Percentiles rank a stretch among this genome's conserved stretches.
Evolutionary conservation across 2,888 invertebrate genomes (phyloP).

Genomic region (Orthosia gracilis): DNA sequence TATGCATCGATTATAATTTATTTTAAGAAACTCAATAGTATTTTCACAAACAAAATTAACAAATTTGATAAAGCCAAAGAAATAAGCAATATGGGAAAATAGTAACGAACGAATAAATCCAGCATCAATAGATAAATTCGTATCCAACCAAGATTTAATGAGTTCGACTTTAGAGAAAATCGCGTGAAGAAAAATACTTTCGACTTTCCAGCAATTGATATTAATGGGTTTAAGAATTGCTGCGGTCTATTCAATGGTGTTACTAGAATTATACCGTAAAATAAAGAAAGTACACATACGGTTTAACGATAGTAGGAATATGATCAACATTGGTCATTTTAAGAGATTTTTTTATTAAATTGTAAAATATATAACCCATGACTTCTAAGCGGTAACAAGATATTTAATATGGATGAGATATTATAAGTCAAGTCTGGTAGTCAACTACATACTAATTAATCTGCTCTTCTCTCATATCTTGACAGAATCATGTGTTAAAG

Average conservation of each 20-base stretch:
- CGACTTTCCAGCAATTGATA: conserved; percentile 75
- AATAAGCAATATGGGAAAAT: not conserved
- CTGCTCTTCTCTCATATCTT: not conserved
- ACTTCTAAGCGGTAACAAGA: not conserved
- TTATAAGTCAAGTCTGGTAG: not conserved
- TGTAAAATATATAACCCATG: not conserved
- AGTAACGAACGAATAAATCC: not conserved
- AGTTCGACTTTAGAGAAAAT: conserved; percentile 68
- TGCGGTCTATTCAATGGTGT: conserved; percentile 35
- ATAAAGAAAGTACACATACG: conserved; percentile 29
- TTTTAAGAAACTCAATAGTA: not conserved
- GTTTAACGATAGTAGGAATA: not conserved
- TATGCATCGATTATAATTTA: not conserved
- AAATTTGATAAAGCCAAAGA: not conserved
- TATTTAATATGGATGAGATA: not conserved
- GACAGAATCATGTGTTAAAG: not conserved
- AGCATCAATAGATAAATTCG: conserved; percentile 33
- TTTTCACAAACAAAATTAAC: not conserved
- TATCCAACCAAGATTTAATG: conserved; percentile 37
- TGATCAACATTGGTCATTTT: not conserved
- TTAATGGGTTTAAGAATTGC: conserved; percentile 64
- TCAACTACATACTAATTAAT: not conserved
- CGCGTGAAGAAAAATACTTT: conserved; percentile 68
- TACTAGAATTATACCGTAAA: conserved; percentile 18
- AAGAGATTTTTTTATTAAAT: not conserved